Evolutionary conservation across 1,140 invertebrate genomes (phyloP).

Genomic region (Bombus balteatus): DNA sequence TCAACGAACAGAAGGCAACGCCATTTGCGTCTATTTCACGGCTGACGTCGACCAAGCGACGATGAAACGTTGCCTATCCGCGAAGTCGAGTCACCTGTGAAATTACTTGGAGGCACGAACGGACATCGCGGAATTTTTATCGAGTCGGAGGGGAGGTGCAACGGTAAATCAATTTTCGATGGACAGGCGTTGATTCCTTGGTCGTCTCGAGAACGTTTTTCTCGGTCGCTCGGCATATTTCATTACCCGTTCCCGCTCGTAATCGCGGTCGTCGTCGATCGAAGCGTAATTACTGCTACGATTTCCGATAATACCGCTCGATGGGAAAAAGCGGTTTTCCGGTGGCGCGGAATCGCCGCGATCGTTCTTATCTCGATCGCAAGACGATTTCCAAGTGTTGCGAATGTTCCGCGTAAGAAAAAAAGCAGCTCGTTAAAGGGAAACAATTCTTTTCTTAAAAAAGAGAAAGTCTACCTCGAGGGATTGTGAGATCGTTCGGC

Average conservation of each 20-base stretch:
- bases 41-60: not conserved
- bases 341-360: too few relatives aligned
- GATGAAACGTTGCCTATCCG: constrained; percentile 7
- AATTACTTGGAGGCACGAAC: constrained; percentile 29
- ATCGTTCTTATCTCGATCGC: not conserved
- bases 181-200: not conserved
- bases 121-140: constrained; percentile 28
- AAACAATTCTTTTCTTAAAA: not conserved
- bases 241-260: not conserved
- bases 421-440: not conserved
- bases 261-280: not conserved
- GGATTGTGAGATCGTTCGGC: not conserved
- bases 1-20: not conserved
- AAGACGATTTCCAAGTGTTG: too few relatives aligned
- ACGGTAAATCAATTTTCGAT: constrained; percentile 13
- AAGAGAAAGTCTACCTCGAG: too few relatives aligned
- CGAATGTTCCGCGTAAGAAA: not conserved
- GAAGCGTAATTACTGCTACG: constrained; percentile 15
- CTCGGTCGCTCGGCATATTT: not conserved
- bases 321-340: not conserved
- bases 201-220: not conserved
- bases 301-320: not conserved
- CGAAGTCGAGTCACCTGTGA: constrained; percentile 37
- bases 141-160: not conserved
- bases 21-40: not conserved